Evolutionary conservation across 2,888 invertebrate species (phyloP).

Genomic region (Plebejus anna): DNA sequence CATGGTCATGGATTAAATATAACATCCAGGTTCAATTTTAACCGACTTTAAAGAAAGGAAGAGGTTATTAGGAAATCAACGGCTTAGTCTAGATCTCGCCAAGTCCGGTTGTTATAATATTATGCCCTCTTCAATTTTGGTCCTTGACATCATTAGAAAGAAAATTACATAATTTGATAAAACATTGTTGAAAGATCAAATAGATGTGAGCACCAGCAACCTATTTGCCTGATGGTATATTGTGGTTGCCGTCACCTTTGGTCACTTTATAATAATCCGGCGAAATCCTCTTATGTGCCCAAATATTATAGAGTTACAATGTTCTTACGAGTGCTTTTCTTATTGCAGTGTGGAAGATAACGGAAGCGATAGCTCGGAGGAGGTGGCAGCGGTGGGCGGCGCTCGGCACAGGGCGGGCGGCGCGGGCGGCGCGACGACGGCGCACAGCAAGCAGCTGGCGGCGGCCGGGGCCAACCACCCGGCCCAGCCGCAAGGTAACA

Average conservation of each 20-base stretch:
- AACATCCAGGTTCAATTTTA: background rate
- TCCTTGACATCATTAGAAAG: too few species aligned
- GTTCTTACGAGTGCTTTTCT: background rate
- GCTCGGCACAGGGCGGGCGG: slow-evolving; percentile 69
- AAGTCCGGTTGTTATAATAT: too few species aligned
- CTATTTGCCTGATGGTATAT: too few species aligned
- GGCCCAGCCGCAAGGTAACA: slow-evolving; percentile 82
- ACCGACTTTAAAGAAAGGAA: background rate
- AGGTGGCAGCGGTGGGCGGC: slow-evolving; percentile 50
- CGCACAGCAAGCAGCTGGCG: slow-evolving; percentile 89
- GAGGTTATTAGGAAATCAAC: too few species aligned
- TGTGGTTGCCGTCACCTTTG: too few species aligned
- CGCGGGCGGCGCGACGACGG: slow-evolving; percentile 85
- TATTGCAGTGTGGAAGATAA: slow-evolving; percentile 71
- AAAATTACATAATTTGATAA: too few species aligned
- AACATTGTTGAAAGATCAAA: too few species aligned
- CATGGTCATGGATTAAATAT: background rate
- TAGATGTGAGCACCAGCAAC: too few species aligned
- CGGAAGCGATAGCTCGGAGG: slow-evolving; percentile 48
- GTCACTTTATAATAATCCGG: too few species aligned
- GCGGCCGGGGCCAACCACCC: slow-evolving; percentile 86
- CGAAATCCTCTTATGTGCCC: too few species aligned
- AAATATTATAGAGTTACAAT: too few species aligned
- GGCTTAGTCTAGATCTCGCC: background rate
- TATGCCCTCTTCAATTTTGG: too few species aligned